Base-by-base conservation (phyloP, 2,888 invertebrate species). In the Tachystola acroxantha region DNA sequence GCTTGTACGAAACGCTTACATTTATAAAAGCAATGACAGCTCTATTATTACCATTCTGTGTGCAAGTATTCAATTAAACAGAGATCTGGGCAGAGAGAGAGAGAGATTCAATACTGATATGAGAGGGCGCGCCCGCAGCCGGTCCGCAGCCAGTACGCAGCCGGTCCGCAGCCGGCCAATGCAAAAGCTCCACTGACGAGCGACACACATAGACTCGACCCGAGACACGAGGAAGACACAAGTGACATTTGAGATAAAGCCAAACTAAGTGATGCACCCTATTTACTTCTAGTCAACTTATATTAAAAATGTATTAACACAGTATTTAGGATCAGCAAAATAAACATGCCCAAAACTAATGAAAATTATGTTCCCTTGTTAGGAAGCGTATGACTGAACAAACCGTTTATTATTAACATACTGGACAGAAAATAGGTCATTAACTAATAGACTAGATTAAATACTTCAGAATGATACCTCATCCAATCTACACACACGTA, bases 11-110 rank as follows among this genome's bases (percentile, higher is more conserved):
- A 80, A 82, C 80, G 81, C 82, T 82, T 82, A 84, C 82, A 81
- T 67, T 81, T 81, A 82, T 76, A 77, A 76, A 80, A 86, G 85
- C 86, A 81, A 80, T 79, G 85, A 85, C 86, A 86, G 86, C 86
- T 85, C 86, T 85, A 86, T 86, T 85, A 86, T 86, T 81, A 80
- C 80, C 77, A 82, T 79, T 78, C 78, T 74, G 81, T 65, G 81
- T 82, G 84, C 80, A 78, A 63, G 65, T 75, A 71, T 70, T 66
- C 67, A 63, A 55, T 57, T 64, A 70, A 71, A 71, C 68, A 70
- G 67, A 63, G 64, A 71, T 61, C 50, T 74, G 79, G 79, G 74
- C 76, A 77, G 74, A 80, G 76, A 81, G 73, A 80, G 58, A 75
- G 67, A 78, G 67, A 78, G 69, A 67, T 50, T 43, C 46, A 52